phyloP scores from a whole-genome alignment of 2,888 invertebrate genomes.

The Macrosoma leucophasiata region DNA sequence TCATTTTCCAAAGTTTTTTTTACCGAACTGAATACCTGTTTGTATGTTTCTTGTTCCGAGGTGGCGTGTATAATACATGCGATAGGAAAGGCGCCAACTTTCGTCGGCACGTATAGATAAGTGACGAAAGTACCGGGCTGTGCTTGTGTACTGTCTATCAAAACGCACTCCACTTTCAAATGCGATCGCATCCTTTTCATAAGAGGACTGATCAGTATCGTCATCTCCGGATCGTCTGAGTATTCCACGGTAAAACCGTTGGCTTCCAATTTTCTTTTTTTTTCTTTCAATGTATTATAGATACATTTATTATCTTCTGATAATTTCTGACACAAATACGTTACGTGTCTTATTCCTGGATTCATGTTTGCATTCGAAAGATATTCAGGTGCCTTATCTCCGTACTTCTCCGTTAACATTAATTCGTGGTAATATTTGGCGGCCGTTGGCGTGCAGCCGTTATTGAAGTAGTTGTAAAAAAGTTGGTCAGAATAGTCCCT shows the following conservation, averaged over 20 bases:
- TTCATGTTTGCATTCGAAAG: slow-evolving; percentile 28
- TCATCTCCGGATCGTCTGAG: slow-evolving; percentile 18
- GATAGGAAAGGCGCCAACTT: slow-evolving; percentile 34
- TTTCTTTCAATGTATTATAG: too few species aligned
- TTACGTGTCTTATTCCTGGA: slow-evolving; percentile 24
- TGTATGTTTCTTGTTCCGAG: slow-evolving; percentile 24
- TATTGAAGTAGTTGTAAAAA: slow-evolving; percentile 27
- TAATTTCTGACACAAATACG: slow-evolving; percentile 23
- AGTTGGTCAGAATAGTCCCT: slow-evolving; percentile 28
- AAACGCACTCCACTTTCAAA: slow-evolving; percentile 26
- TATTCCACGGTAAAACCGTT: slow-evolving; percentile 22
- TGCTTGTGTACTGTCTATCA: slow-evolving; percentile 29
- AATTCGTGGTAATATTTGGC: slow-evolving; percentile 31
- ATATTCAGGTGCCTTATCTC: slow-evolving; percentile 15
- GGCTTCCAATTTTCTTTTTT: too few species aligned
- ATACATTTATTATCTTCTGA: too few species aligned
- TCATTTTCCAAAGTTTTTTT: slow-evolving; percentile 29
- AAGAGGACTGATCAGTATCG: slow-evolving; percentile 32
- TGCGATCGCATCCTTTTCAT: slow-evolving; percentile 33
- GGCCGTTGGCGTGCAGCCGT: slow-evolving; percentile 23
- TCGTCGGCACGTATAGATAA: slow-evolving; percentile 30
- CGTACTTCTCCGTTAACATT: slow-evolving; percentile 24
- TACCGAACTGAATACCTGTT: slow-evolving; percentile 28
- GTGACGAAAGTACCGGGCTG: slow-evolving; percentile 25
- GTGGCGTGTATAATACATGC: slow-evolving; percentile 32